Percentiles rank a stretch among this genome's conserved stretches.
Conservation (phyloP, 2,113 vertebrate genomes). For the Lampris megalopsis region DNA sequence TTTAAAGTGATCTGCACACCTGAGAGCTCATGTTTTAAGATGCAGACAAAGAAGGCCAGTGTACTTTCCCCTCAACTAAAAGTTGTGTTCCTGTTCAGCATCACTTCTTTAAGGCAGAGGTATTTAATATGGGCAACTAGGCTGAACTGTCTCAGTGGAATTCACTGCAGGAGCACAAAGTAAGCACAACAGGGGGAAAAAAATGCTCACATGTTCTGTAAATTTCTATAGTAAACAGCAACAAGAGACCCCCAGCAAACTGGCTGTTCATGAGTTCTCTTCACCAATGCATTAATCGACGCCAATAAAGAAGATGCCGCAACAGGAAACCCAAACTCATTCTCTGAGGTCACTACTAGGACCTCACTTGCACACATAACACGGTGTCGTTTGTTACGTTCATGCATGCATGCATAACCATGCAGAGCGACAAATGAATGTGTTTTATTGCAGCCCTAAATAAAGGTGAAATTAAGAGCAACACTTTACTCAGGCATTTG, state of each 20-base stretch:
- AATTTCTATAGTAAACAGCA: constrained; percentile 32
- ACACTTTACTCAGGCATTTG: neutral
- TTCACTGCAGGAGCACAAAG: constrained; percentile 29
- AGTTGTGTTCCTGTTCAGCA: constrained; percentile 13
- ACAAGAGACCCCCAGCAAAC: constrained; percentile 18
- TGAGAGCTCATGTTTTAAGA: neutral
- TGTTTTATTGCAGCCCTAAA: too few relatives aligned
- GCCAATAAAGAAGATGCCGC: neutral
- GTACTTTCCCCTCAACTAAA: neutral
- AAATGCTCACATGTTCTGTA: constrained; percentile 22
- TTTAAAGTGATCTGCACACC: neutral
- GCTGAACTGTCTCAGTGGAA: constrained; percentile 49
- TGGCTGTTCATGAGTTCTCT: constrained; percentile 16
- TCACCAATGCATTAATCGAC: constrained; percentile 35
- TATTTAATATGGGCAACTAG: constrained; percentile 61
- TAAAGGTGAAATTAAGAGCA: too few relatives aligned
- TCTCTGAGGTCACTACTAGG: neutral
- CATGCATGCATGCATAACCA: neutral
- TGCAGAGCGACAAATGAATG: too few relatives aligned
- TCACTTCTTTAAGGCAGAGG: constrained; percentile 10
- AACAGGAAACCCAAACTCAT: neutral
- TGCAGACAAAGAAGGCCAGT: neutral
- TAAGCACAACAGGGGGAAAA: constrained; percentile 45
- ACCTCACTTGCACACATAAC: neutral
- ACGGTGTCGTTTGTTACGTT: neutral